phyloP scores from a whole-genome alignment of 2,888 invertebrate species.

The Troides oblongomaculatus region DNA sequence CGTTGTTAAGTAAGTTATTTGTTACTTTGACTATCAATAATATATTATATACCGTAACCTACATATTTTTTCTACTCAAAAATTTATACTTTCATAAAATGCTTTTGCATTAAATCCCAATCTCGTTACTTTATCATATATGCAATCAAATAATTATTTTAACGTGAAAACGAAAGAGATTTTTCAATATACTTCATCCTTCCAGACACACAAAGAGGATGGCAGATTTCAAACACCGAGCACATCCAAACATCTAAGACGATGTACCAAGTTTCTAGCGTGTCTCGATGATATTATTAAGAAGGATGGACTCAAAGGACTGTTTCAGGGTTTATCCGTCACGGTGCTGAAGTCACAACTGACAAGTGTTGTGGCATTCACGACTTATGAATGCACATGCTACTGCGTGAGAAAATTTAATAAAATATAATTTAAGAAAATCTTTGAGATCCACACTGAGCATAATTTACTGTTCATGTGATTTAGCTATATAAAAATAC shows the following conservation, averaged over 20 bases:
- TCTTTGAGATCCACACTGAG: not conserved
- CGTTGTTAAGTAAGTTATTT: too few species aligned
- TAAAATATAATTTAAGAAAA: conserved; percentile 7
- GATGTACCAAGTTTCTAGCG: conserved; percentile 45
- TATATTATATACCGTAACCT: too few species aligned
- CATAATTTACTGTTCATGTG: not conserved
- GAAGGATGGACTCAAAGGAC: conserved; percentile 52
- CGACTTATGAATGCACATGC: conserved; percentile 61
- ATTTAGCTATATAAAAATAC: not conserved
- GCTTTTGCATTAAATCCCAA: too few species aligned
- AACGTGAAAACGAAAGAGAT: not conserved
- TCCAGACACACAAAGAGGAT: conserved; percentile 55
- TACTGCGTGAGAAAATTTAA: conserved; percentile 46
- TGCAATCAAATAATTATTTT: not conserved
- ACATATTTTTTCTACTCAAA: too few species aligned
- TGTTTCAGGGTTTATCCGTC: conserved; percentile 59
- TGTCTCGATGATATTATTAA: conserved; percentile 48
- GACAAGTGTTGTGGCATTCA: conserved; percentile 58
- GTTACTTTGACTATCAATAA: too few species aligned
- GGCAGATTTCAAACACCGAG: conserved; percentile 43
- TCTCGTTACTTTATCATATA: too few species aligned
- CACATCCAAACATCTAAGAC: conserved; percentile 47
- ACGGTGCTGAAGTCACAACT: conserved; percentile 62
- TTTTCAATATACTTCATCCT: conserved; percentile 28
- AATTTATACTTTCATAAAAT: too few species aligned